Conservation (phyloP, 1,140 invertebrate genomes). For the Drosophila melanogaster region Release_6_plus_ISO1_MT NC_004354.4:3975001-3975500, state of each 20-base stretch:
- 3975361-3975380: constrained; percentile 70
- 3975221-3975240: too few relatives aligned
- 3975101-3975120: not conserved
- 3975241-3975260: too few relatives aligned
- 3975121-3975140: not conserved
- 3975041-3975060: constrained; percentile 22
- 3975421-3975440: not conserved
- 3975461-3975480: constrained; percentile 50
- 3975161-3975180: constrained; percentile 42
- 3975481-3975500: constrained; percentile 27
- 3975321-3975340: constrained; percentile 66
- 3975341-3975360: constrained; percentile 80
- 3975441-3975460: constrained; percentile 21
- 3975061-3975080: constrained; percentile 11
- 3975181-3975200: constrained; percentile 54
- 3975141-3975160: constrained; percentile 8
- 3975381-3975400: constrained; percentile 70
- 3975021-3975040: constrained; percentile 34
- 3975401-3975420: constrained; percentile 61
- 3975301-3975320: constrained; percentile 3
- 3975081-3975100: constrained; percentile 55
- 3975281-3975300: not conserved
- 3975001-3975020: constrained; percentile 79
- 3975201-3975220: not conserved
- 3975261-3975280: too few relatives aligned